Evolutionary conservation across 2,113 vertebrate genomes (phyloP), one percentile per base, ranked within the genome.

Genomic region (Telmatochromis sp.): DNA sequence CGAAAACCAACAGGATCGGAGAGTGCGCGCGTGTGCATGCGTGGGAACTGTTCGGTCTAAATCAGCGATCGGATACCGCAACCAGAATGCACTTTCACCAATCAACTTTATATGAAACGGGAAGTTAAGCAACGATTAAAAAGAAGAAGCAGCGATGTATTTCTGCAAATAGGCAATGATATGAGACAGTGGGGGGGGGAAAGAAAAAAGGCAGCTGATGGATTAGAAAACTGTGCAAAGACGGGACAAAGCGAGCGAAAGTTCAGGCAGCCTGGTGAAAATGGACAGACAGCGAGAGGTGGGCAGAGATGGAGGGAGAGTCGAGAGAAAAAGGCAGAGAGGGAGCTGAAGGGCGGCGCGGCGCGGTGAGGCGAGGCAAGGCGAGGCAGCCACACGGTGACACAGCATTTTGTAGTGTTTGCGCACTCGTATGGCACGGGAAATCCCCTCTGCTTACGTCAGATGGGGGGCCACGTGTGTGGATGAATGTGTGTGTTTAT

Each of bases 381-480:
- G 90, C 83, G 75, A 91, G 90, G 92, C 92, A 92, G 86, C 86
- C 81, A 17, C 82, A 37, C 88, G 33, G 92, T 96, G 96, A 96
- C 95, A 94, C 95, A 96, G 96, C 95, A 65, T 49, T 92, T 95
- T 95, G 94, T 92, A 84, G 93, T 86, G 91, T 91, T 89, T 89
- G 92, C 54, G 87, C 92, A 79, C 93, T 94, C 40, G 14, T 90
- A 91, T 83, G 91, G 90, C 89, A 87, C 15, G 92, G 95, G 95
- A 93, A 95, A 95, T 91, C 94, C 95, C 94, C 93, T 94, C 90
- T 23, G 68, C 91, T 94, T 94, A 96, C 96, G 95, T 96, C 95
- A 95, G 12, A 42, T 5, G 8, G 73, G 70, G 9, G 87, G 82
- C 92, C 94, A 95, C 94, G 94, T 95, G 95, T 84, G 85, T 65